Evolutionary conservation across 2,113 vertebrate species (phyloP).

Genomic region (Jaculus jaculus): DNA sequence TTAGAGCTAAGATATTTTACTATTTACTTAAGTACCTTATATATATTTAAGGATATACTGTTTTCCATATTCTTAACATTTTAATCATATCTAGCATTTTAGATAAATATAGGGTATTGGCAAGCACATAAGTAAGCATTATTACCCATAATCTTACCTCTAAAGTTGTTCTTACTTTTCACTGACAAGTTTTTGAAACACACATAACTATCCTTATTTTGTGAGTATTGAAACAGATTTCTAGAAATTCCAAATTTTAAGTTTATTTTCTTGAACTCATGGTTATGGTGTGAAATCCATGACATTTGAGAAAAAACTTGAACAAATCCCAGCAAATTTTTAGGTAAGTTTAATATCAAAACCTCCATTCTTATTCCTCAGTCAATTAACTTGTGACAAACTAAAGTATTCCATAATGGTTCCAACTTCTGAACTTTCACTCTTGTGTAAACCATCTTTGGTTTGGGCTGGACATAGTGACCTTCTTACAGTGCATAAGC

Average conservation of each 20-base stretch:
- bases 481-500: background rate
- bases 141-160: background rate
- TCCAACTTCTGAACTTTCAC: background rate
- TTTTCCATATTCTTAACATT: background rate
- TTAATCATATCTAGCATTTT: background rate
- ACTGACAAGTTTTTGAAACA: background rate
- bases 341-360: background rate
- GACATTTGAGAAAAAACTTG: background rate
- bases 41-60: constrained; percentile 9
- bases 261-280: background rate
- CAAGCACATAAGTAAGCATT: constrained; percentile 24
- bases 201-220: constrained; percentile 14
- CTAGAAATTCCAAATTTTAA: background rate
- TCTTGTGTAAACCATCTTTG: background rate
- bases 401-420: background rate
- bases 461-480: background rate
- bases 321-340: background rate
- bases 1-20: constrained; percentile 28
- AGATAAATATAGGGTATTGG: constrained; percentile 3
- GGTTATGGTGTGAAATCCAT: background rate
- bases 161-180: constrained; percentile 50
- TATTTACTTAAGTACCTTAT: constrained; percentile 32
- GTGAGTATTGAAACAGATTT: constrained; percentile 6
- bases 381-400: background rate
- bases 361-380: background rate